These are phyloP conservation scores for Sweltsa coloradensis DNA, from an alignment of 1,140 invertebrate species.

Conservation along the genomic window DNA sequence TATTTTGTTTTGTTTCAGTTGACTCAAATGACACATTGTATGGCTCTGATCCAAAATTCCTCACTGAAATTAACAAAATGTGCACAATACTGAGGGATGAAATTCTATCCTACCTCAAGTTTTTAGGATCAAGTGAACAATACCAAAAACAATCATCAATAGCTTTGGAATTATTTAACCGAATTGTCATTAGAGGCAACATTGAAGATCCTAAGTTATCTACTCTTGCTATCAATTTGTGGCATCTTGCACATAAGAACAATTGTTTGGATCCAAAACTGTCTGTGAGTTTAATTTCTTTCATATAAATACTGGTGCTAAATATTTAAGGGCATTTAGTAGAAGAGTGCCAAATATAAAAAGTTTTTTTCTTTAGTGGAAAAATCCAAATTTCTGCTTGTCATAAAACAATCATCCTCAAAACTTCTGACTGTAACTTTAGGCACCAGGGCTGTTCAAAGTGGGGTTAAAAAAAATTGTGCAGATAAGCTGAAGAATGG, in stretches of 20 bases:
- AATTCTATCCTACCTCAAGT: constrained; percentile 58
- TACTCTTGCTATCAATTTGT: constrained; percentile 60
- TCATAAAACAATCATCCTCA: too few relatives aligned
- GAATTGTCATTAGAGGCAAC: constrained; percentile 56
- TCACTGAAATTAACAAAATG: constrained; percentile 67
- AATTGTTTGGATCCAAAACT: constrained; percentile 36
- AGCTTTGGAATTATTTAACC: constrained; percentile 58
- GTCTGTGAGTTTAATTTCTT: constrained; percentile 25
- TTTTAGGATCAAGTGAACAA: constrained; percentile 42
- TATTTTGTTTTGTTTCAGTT: constrained; percentile 42
- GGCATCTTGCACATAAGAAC: constrained; percentile 58
- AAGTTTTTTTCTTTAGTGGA: not conserved
- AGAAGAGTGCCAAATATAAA: not conserved
- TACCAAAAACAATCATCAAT: constrained; percentile 48
- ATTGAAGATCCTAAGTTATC: constrained; percentile 43
- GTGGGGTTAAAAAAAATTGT: too few relatives aligned
- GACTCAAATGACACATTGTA: constrained; percentile 91
- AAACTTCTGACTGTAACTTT: too few relatives aligned
- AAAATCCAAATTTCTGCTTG: too few relatives aligned
- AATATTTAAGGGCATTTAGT: not conserved
- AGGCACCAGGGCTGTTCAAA: too few relatives aligned
- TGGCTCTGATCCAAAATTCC: constrained; percentile 75
- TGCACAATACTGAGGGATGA: constrained; percentile 64
- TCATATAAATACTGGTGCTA: constrained; percentile 1
- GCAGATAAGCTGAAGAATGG: too few relatives aligned